Base-by-base conservation (phyloP, 2,888 invertebrate species). In the Tinea trinotella region DNA sequence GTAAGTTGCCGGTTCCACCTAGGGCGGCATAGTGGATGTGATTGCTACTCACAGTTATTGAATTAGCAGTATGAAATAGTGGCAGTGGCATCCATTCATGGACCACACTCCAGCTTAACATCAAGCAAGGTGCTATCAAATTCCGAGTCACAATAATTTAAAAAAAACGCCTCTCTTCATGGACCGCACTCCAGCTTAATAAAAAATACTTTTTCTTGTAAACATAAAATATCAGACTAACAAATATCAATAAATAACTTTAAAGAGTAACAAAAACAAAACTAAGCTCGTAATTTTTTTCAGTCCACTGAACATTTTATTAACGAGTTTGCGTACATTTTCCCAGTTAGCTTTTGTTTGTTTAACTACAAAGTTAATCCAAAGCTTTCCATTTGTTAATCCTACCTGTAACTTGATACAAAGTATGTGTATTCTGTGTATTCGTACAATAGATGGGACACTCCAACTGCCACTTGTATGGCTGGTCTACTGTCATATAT, bases 231-330 rank as follows among this genome's bases (percentile, higher is more conserved):
- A 40, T 3, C 2, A n/a, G 15, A 40, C 24, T 9, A 30, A 22
- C 4, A 22, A 35, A 35, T 12, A 35, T 35, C 35, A 12, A 35
- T 35, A 35, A 35, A 35, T 35, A 4, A 35, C 35, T 12, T 9
- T 4, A 4, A 35, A 12, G 6, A 13, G 40, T 15, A 15, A 15
- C 40, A 12, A 13, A 40, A 40, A 35, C 35, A 40, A 40, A 40
- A 13, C 40, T 40, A 40, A 40, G 40, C 40, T 40, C 40, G 40
- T 30, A 30, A 40, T 40, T 12, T 40, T 40, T 40, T 40, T 40
- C 40, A 40, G 15, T 40, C 13, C 40, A 13, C 40, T 40, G n/a
- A 40, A 40, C 40, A 4, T 40, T 30, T 30, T 40, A 40, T 40
- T 4, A 35, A 12, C n/a, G 35, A 35, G 35, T 10, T 35, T 35